These are phyloP conservation scores for Phenacoccus solenopsis DNA, from an alignment of 1,140 invertebrate species.

Conservation along the genomic window DNA sequence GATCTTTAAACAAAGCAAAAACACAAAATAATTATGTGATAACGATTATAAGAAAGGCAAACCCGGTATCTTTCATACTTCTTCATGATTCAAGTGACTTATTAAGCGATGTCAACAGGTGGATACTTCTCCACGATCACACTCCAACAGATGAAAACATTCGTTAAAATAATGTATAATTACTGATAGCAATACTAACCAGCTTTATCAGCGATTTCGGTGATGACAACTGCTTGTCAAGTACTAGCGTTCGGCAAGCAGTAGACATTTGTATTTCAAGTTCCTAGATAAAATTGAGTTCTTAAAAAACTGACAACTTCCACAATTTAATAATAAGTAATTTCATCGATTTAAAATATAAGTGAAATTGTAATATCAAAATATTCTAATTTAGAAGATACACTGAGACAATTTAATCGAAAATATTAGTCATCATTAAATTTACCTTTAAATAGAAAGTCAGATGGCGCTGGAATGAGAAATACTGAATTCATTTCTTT, in stretches of 20 bases:
- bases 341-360: no score
- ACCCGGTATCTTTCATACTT: background rate
- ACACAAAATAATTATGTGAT: background rate
- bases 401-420: no score
- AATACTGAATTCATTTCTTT: no score
- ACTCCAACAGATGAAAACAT: background rate
- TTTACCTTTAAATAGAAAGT: no score
- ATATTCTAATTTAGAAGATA: no score
- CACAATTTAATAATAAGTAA: no score
- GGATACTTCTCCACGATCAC: background rate
- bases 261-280: background rate
- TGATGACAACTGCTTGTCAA: background rate
- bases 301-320: no score
- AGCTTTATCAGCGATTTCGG: background rate
- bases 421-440: no score
- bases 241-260: background rate
- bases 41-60: background rate
- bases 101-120: background rate
- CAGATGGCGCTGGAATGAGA: no score
- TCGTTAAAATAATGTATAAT: background rate
- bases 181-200: background rate
- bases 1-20: background rate
- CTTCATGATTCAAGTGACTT: background rate
- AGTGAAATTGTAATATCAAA: no score
- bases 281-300: no score